phyloP scores from a whole-genome alignment of 2,888 invertebrate genomes.

The Heliconius cydno region DNA sequence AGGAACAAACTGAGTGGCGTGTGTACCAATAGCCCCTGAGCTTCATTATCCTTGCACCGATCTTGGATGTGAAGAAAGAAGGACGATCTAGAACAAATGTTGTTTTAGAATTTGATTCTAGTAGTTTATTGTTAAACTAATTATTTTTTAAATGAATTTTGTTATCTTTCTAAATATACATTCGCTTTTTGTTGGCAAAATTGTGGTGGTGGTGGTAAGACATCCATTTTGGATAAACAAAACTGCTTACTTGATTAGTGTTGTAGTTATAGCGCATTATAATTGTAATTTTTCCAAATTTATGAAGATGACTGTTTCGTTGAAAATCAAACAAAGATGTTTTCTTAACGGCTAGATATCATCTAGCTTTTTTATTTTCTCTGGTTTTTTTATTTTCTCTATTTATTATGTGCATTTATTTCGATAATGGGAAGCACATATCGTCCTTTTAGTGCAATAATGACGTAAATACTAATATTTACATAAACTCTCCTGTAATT shows the following conservation, averaged over 20 bases:
- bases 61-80: slow-evolving; percentile 70
- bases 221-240: neutral
- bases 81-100: slow-evolving; percentile 64
- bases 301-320: neutral
- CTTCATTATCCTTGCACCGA: slow-evolving; percentile 73
- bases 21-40: slow-evolving; percentile 74
- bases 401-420: neutral
- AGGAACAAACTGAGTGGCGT: slow-evolving; percentile 75
- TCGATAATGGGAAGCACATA: neutral
- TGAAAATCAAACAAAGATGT: neutral
- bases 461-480: neutral
- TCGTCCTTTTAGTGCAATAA: neutral
- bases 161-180: neutral
- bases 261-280: neutral
- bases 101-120: slow-evolving; percentile 9
- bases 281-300: neutral
- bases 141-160: neutral
- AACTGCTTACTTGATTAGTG: neutral
- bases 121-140: neutral
- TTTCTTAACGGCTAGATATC: neutral
- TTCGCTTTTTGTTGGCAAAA: neutral
- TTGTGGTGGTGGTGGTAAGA: neutral
- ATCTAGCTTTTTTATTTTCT: neutral
- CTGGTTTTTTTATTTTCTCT: neutral
- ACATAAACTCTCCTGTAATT: too few relatives aligned